phyloP scores from a whole-genome alignment of 2,113 vertebrate species.

The Ictalurus punctatus region DNA sequence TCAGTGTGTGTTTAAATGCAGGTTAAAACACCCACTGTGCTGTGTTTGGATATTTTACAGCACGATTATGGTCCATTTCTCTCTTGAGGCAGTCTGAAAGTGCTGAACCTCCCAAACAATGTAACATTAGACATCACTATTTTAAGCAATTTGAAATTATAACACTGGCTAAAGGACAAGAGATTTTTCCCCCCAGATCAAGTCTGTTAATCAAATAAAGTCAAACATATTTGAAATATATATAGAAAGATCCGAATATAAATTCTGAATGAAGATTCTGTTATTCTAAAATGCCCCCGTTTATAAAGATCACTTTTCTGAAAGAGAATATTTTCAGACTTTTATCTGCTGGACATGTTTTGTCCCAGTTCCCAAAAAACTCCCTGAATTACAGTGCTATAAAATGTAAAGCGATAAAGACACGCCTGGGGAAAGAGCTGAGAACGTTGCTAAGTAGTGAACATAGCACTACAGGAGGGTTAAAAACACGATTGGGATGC shows the following conservation, averaged over 20 bases:
- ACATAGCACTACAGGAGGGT: constrained; percentile 32
- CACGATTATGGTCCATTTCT: background rate
- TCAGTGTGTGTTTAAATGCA: background rate
- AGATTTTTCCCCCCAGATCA: background rate
- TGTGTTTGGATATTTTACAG: background rate
- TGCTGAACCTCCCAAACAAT: background rate
- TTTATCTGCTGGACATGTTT: constrained; percentile 19
- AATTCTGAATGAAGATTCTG: background rate
- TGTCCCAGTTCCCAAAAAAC: constrained; percentile 6
- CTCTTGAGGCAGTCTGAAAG: background rate
- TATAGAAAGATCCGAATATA: background rate
- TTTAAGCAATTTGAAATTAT: constrained; percentile 9
- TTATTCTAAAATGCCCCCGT: background rate
- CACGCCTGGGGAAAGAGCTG: constrained; percentile 3
- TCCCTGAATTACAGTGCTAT: background rate
- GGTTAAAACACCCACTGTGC: background rate
- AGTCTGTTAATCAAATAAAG: background rate
- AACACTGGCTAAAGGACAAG: background rate
- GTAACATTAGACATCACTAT: constrained; percentile 9
- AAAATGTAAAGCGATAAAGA: constrained; percentile 20
- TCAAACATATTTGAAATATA: background rate
- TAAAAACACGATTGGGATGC: constrained; percentile 26
- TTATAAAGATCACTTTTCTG: constrained; percentile 1
- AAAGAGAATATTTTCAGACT: constrained; percentile 2
- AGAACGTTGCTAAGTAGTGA: constrained; percentile 33